phyloP scores from a whole-genome alignment of 2,888 invertebrate genomes.

The Phengaris arion region DNA sequence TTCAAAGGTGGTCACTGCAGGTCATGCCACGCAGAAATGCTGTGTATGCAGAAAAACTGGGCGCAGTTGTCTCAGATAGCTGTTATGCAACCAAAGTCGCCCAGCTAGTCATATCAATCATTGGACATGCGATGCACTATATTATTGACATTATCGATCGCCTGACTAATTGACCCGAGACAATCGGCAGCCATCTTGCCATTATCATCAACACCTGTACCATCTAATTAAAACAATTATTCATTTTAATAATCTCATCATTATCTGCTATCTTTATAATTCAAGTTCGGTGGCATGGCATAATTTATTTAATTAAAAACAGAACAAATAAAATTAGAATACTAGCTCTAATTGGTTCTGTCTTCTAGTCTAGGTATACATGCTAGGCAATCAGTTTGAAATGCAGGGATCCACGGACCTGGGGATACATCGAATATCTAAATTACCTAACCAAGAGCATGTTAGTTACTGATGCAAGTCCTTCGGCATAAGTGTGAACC shows the following conservation, averaged over 20 bases:
- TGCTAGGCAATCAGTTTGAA: too few relatives aligned
- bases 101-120: background rate
- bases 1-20: too few relatives aligned
- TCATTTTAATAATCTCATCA: slow-evolving; percentile 5
- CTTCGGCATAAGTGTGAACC: too few relatives aligned
- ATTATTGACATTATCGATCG: slow-evolving; percentile 19
- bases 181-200: slow-evolving; percentile 10
- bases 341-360: background rate
- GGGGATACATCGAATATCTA: too few relatives aligned
- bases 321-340: background rate
- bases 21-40: too few relatives aligned
- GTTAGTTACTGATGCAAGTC: too few relatives aligned
- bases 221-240: background rate
- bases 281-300: background rate
- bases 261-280: background rate
- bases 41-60: too few relatives aligned
- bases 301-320: slow-evolving; percentile 1
- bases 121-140: background rate
- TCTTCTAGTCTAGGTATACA: background rate
- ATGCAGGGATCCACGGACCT: too few relatives aligned
- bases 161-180: slow-evolving; percentile 20
- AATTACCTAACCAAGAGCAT: too few relatives aligned
- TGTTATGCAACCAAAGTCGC: background rate
- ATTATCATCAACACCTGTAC: slow-evolving; percentile 6
- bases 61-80: background rate